Base-by-base conservation (phyloP, 2,113 vertebrate genomes). In the Syngnathus typhle region DNA sequence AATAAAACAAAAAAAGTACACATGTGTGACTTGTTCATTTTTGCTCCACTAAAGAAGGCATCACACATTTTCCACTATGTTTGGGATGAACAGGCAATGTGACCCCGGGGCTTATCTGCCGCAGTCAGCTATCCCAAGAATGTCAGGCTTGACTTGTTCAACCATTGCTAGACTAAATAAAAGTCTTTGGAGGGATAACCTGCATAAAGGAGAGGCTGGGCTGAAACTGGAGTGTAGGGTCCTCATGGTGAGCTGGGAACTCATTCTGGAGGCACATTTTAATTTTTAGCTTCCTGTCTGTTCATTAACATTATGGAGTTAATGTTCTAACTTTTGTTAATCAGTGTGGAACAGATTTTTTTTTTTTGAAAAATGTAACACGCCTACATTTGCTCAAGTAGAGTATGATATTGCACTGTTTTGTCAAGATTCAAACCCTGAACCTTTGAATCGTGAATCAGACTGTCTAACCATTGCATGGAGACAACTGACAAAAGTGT, bases 11-110 rank as follows among this genome's bases (percentile, higher is more conserved):
- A 21, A 32, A 49, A 64, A 71, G 0, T 36, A 60, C 13, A 0
- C 61, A 68, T 46, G 0, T 1, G 12, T 15, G 46, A 1, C 5
- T 9, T 60, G 12, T 44, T 1, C 1, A 5, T 32, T 49, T 49
- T 46, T 70, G 64, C 16, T 80, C 21, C 72, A 61, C 58, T 27
- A 58, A 60, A 54, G 41, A n/a, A 76, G 74, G 59, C 75, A 85
- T 72, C 77, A 88, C 75, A 83, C 76, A 80, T 60, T 79, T 85
- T 88, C 82, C 75, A 82, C 59, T 54, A 63, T 51, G 64, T 71
- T 76, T 82, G 85, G 84, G 83, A 88, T 88, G 85, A 58, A 21
- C 88, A 84, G 59, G 19, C 67, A 60, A 67, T 68, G 60, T 61
- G 39, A 78, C 51, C 67, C 59, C 15, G 69, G 43, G 32, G 13